Conservation (phyloP, 2,797 vertebrate species). For the Sardinella longiceps region DNA sequence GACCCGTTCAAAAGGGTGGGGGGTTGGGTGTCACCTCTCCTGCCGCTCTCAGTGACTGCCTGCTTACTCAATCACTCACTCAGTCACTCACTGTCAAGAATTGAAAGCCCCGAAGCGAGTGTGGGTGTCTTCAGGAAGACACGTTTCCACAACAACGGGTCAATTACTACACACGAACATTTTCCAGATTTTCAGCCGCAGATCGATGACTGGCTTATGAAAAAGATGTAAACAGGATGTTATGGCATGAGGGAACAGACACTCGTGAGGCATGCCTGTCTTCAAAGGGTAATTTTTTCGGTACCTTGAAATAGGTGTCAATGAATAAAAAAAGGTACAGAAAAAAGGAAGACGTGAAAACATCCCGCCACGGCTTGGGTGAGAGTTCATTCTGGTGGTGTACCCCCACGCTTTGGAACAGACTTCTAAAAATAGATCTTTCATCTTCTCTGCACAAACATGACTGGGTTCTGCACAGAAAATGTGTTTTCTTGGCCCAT, state of each 20-base stretch:
- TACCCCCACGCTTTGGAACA: neutral
- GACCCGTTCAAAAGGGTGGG: neutral
- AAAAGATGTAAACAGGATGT: constrained; percentile 57
- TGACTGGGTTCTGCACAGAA: neutral
- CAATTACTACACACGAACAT: constrained; percentile 43
- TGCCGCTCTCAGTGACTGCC: neutral
- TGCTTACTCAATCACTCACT: neutral
- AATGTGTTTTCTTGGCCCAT: constrained; percentile 1
- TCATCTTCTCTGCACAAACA: constrained; percentile 4
- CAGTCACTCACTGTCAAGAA: constrained; percentile 30
- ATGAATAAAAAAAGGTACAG: neutral
- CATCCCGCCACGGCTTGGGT: neutral
- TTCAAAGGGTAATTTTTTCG: constrained; percentile 20
- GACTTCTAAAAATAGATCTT: constrained; percentile 11
- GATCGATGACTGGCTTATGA: constrained; percentile 21
- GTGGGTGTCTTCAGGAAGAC: constrained; percentile 51
- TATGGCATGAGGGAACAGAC: constrained; percentile 17
- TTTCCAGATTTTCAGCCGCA: constrained; percentile 58
- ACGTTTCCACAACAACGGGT: constrained; percentile 49
- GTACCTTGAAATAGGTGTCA: neutral
- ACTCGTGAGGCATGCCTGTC: neutral
- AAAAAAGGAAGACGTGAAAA: neutral
- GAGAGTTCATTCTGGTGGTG: constrained; percentile 3
- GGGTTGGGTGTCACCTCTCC: neutral
- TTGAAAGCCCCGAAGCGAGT: constrained; percentile 35